Evolutionary conservation across 2,113 vertebrate genomes (phyloP), one percentile per base, ranked within the genome.

Genomic region (Melanostigma gelatinosum): DNA sequence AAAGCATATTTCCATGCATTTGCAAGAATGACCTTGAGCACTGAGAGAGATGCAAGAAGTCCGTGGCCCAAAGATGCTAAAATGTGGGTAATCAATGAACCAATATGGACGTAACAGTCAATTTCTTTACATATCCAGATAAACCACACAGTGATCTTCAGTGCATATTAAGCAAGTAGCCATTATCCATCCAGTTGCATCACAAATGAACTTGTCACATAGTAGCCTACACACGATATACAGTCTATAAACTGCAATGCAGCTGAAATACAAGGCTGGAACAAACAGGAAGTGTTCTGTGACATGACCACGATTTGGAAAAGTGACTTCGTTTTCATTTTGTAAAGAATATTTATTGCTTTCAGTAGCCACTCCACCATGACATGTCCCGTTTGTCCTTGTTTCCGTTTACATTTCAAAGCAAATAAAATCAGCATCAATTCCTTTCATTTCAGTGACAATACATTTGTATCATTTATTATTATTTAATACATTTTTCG

Each of bases 341-440:
- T 72, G 75, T 55, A 9, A 48, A 72, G 9, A 86, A 24, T 75
- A 67, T 58, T 1, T 32, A 46, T 52, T 52, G 22, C 3, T 38
- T 29, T 70, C 16, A 40, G 13, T 42, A 3, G 12, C 44, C 54
- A 42, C 50, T 62, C 32, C 38, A 36, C 18, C 6, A 9, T 54
- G 27, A 34, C 8, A 50, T 66, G 46, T 44, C 82, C 38, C 0
- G 0, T 40, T 46, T 61, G 72, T 72, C 62, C 71, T 82, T 82
- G 20, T 62, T 24, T 1, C 4, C 10, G 36, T 70, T 62, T 40
- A n/a, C 12, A 64, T 67, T 61, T 27, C 0, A 72, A 72, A 55
- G n/a, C 2, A 7, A 79, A 65, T 68, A 3, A 29, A 32, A 70
- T 65, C 66, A 67, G 11, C 3, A 34, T 70, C 5, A 58, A 50